Evolutionary conservation across 1,140 invertebrate genomes (phyloP), one percentile per base, ranked within the genome.

Genomic region (Listronotus oregonensis): DNA sequence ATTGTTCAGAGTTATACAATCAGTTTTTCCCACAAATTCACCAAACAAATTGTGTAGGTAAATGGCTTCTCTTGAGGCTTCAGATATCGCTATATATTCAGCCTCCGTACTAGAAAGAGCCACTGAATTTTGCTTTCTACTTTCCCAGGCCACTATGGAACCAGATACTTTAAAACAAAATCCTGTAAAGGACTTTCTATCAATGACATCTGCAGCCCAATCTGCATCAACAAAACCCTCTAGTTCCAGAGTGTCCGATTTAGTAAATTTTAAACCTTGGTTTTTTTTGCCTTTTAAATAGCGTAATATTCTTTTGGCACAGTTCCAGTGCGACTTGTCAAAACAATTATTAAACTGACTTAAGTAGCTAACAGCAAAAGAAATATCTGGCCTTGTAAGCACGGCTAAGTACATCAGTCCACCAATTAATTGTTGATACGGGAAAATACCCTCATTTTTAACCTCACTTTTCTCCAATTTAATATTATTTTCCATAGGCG

Each of bases 321-420:
- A 0, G 40, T 58, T 68, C 73, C 75, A 80, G 69, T 83, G 80
- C 21, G 40, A 42, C 54, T 64, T 50, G 47, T 63, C 42, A 55
- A 56, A 77, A 37, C 49, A 62, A 31, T 73, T 75, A 42, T 76
- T 78, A 68, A 78, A 80, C 63, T 78, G 77, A 50, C 75, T 78
- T 15, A 79, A 49, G 34, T 70, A 71, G 54, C 75, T 77, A 0
- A 83, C 77, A 47, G 77, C 66, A 71, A 70, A 83, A 6, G 77
- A 62, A 42, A 84, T 79, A 70, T 84, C 81, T 39, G 81, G 81
- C 52, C 82, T 66, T 1, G 80, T 81, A 2, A 71, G 57, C 6
- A 78, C 73, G 11, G 79, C 62, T 5, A 81, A 57, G 70, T 82
- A 82, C 69, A 81, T 75, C 9, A 83, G 67, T 44, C 67, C 65